phyloP scores from a whole-genome alignment of 2,888 invertebrate species.

The Noctua janthe region DNA sequence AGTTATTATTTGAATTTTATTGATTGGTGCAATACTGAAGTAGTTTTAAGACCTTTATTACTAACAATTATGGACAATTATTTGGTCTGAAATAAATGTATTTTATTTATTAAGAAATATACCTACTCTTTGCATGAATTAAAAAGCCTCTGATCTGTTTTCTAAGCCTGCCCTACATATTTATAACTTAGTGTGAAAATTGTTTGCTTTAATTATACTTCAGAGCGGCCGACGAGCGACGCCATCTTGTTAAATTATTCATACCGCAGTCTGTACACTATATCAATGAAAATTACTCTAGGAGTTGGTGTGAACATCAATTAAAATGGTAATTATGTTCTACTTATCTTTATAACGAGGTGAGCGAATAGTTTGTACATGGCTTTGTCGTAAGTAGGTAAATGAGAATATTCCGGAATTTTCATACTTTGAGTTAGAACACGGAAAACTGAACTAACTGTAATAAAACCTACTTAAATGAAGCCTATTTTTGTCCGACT shows the following conservation, averaged over 20 bases:
- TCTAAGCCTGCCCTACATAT: background rate
- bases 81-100: no score
- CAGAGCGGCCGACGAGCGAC: background rate
- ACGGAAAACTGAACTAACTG: background rate
- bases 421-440: background rate
- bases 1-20: no score
- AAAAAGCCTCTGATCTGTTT: background rate
- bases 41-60: no score
- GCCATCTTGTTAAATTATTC: conserved; percentile 30
- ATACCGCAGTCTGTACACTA: conserved; percentile 2
- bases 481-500: background rate
- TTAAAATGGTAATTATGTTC: conserved; percentile 14
- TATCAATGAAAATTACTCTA: conserved; percentile 8
- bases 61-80: no score
- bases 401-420: background rate
- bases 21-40: no score
- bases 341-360: conserved; percentile 2
- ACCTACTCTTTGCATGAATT: background rate
- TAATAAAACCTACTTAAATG: background rate
- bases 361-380: background rate
- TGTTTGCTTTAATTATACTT: background rate
- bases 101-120: no score
- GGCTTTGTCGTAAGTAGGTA: background rate
- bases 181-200: conserved; percentile 19
- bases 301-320: conserved; percentile 9